Evolutionary conservation across 1,140 invertebrate genomes (phyloP), one percentile per base, ranked within the genome.

Genomic region (Drosophila athabasca): DNA sequence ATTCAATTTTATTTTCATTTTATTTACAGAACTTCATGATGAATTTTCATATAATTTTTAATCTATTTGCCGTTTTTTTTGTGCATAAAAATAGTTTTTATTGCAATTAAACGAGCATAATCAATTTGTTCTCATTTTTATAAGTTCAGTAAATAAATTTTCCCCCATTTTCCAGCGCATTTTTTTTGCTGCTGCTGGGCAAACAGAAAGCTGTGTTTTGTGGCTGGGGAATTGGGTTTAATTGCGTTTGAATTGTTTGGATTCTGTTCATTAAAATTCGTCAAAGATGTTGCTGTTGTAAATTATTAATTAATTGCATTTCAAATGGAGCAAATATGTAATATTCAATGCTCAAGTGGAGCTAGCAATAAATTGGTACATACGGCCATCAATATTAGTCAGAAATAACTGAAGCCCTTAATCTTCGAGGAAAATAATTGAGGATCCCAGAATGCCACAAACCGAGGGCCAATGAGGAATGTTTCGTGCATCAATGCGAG

Each of bases 161-260:
- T 48, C 58, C 2, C 9, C 11, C 9, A 19, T 48, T 39, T 65
- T 48, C 58, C 3, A 3, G 3, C 9, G 15, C 19, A 6, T 19
- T 19, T 41, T 66, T 64, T 53, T 54, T 22, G n/a, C 19, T 11
- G 15, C 22, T 62, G 29, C 7, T 8, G 29, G 22, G 26, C n/a
- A 15, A 52, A 41, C 44, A 43, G n/a, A 31, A 48, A 68, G 11
- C 17, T 19, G 17, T 4, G 35, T 39, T 55, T 39, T 69, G 17
- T 68, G 64, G 51, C 29, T 41, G 29, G 29, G 35, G 54, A 49
- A 68, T 35, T 69, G 68, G 24, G 39, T 69, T 68, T 67, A 54
- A 67, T 68, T 68, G 55, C 65, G 43, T 46, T 24, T 55, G 64
- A 35, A 68, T 68, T 68, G 65, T 68, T 68, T 68, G 65, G 15